These are phyloP conservation scores for Mythimna loreyi DNA, from an alignment of 2,888 invertebrate genomes.

Conservation along the genomic window DNA sequence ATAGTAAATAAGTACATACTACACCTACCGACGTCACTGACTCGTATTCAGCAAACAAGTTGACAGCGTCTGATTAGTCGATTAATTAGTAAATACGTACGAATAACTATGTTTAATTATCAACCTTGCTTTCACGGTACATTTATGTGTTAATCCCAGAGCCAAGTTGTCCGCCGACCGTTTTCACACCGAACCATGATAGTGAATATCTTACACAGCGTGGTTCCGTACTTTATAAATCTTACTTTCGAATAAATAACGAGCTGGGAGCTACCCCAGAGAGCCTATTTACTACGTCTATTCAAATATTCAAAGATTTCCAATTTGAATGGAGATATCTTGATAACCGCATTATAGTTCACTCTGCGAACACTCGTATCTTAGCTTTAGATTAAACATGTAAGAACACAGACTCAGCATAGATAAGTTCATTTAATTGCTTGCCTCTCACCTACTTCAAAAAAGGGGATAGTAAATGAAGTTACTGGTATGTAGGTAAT, in stretches of 20 bases:
- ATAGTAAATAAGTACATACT: background rate
- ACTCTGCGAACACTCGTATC: conserved; percentile 18
- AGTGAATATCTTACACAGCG: conserved; percentile 64
- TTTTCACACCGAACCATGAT: conserved; percentile 57
- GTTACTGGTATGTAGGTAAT: background rate
- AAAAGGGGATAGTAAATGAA: background rate
- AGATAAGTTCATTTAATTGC: conserved; percentile 25
- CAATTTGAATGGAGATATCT: conserved; percentile 58
- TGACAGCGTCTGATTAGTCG: conserved; percentile 32
- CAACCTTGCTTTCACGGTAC: conserved; percentile 54
- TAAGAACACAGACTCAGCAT: background rate
- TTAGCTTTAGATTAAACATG: conserved; percentile 4
- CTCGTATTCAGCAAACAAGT: conserved; percentile 26
- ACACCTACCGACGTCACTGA: conserved; percentile 1
- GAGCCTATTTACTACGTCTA: conserved; percentile 60
- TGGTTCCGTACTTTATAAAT: conserved; percentile 67
- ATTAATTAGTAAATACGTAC: conserved; percentile 52
- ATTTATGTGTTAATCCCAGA: conserved; percentile 59
- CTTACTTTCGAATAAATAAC: conserved; percentile 70
- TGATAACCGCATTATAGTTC: conserved; percentile 56
- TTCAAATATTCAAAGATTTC: conserved; percentile 61
- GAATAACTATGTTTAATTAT: conserved; percentile 41
- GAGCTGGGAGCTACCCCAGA: conserved; percentile 56
- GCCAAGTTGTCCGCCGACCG: conserved; percentile 32
- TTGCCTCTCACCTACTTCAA: background rate